phyloP scores from a whole-genome alignment of 2,888 invertebrate species.

The Adela reaumurella region DNA sequence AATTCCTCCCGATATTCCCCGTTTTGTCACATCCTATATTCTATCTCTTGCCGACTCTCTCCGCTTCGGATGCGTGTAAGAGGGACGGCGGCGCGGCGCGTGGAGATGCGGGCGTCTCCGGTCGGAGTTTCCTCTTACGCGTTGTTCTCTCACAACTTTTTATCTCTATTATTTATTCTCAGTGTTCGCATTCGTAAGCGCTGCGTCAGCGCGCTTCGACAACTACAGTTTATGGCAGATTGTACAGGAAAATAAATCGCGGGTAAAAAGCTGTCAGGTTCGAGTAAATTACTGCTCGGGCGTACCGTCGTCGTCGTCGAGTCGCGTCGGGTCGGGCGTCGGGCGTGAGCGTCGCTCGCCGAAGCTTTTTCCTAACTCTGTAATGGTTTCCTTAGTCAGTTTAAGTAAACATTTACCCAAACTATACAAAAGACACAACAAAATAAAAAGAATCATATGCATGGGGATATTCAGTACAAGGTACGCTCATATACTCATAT shows the following conservation, averaged over 20 bases:
- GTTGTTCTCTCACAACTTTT: not conserved
- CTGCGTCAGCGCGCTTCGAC: conserved; percentile 24
- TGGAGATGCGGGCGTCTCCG: too few relatives aligned
- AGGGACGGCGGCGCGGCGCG: not conserved
- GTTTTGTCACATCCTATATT: not conserved
- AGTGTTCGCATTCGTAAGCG: conserved; percentile 45
- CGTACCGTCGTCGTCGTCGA: too few relatives aligned
- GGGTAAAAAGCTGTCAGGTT: conserved; percentile 36
- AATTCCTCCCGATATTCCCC: not conserved
- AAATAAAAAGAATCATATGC: too few relatives aligned
- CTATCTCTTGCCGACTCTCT: too few relatives aligned
- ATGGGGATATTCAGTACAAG: too few relatives aligned
- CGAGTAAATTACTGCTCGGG: conserved; percentile 42
- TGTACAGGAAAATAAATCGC: conserved; percentile 30
- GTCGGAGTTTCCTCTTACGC: not conserved
- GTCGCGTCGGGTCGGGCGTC: too few relatives aligned
- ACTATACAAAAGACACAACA: too few relatives aligned
- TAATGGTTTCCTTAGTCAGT: too few relatives aligned
- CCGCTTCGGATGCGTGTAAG: not conserved
- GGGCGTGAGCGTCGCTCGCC: too few relatives aligned
- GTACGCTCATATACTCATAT: too few relatives aligned
- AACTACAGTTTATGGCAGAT: conserved; percentile 43
- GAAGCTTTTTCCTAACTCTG: too few relatives aligned
- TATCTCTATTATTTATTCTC: conserved; percentile 48
- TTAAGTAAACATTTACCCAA: too few relatives aligned